Base-by-base conservation (phyloP, 2,113 vertebrate genomes). In the Lepus europaeus region DNA sequence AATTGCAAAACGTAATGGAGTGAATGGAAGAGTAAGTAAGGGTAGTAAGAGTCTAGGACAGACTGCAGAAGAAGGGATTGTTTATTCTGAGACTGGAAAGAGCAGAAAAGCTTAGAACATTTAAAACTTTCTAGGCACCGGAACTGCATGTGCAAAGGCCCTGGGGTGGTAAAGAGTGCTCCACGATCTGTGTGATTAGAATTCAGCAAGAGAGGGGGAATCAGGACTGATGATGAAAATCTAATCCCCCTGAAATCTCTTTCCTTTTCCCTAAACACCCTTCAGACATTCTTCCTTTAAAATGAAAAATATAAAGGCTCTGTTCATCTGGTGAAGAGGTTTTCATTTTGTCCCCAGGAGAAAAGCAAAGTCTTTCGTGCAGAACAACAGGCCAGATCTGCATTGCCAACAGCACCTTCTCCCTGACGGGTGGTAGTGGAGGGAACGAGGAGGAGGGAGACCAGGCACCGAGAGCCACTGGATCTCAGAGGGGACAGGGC, bases 231-330 rank as follows among this genome's bases (percentile, higher is more conserved):
- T 4, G 51, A 10, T 73, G 39, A 31, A 83, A 53, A 89, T 25
- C 11, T 23, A 87, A 79, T 31, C 70, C 31, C 45, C 77, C 63
- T 25, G 31, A 45, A 45, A 16, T 22, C 53, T 64, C 31, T 23
- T 29, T 39, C 3, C 19, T 33, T 82, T 89, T 19, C 33, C 56
- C 53, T 23, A 4, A 64, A 36, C 78, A 36, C 23, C 14, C 59
- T 33, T 39, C 31, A 81, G 8, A n/a, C 12, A 45, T 16, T 22
- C 53, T 81, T 61, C 51, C 56, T 95, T 93, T 53, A 81, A 69
- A 95, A 88, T 85, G 69, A 69, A 88, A 95, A 92, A 7, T 0
- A 9, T 59, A 64, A 91, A 64, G 9, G 20, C 31, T 85, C 83
- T 61, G 10, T 23, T 79, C 45, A 87, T 27, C 66, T 51, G 27